Conservation (phyloP, 2,797 vertebrate genomes). For the Pantherophis alleghaniensis region DNA sequence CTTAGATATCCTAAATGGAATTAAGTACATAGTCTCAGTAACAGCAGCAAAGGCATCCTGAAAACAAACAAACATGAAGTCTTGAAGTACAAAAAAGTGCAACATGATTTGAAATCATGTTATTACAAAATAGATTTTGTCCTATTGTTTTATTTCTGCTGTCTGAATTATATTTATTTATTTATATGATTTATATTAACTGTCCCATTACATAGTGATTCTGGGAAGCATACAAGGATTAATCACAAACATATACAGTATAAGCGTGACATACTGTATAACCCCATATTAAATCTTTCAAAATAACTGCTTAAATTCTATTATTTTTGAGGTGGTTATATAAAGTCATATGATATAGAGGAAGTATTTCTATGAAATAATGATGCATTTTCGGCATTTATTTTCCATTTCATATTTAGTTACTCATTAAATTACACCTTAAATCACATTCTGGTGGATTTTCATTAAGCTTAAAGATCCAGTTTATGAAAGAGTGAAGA, state of each 20-base stretch:
- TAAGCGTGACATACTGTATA: background rate
- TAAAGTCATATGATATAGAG: background rate
- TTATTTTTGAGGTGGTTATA: background rate
- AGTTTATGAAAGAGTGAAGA: background rate
- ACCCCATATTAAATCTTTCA: background rate
- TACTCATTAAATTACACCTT: background rate
- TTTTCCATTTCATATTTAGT: background rate
- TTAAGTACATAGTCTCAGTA: background rate
- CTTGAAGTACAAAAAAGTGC: background rate
- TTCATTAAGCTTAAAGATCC: background rate
- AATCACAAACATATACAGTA: background rate
- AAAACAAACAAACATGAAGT: background rate
- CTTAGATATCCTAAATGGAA: background rate
- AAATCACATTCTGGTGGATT: background rate
- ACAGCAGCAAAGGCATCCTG: background rate
- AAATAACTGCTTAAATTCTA: background rate
- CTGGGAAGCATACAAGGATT: background rate
- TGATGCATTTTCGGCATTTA: background rate
- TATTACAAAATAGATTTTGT: background rate
- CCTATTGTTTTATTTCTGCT: background rate
- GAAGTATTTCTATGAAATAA: background rate
- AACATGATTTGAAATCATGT: background rate
- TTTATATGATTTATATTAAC: background rate
- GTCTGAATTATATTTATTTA: background rate
- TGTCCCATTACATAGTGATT: background rate